phyloP scores from a whole-genome alignment of 2,797 vertebrate species.

The Microctenopoma steveboyesi region DNA sequence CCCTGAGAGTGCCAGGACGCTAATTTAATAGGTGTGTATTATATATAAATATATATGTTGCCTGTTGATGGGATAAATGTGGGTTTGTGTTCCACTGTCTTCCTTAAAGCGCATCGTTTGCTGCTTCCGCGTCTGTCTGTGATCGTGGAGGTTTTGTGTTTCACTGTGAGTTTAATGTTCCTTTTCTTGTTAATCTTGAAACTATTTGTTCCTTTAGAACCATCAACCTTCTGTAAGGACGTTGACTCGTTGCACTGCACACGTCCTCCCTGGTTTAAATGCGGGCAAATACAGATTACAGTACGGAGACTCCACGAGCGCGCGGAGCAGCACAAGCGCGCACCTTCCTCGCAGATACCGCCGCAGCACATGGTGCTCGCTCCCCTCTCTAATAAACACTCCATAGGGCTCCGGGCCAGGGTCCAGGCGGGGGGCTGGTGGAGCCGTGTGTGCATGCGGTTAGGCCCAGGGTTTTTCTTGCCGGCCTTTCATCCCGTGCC shows the following conservation, averaged over 20 bases:
- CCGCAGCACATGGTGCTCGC: neutral
- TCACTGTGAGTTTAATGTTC: neutral
- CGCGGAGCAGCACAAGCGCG: conserved; percentile 35
- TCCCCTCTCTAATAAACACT: conserved; percentile 84
- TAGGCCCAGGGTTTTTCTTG: conserved; percentile 76
- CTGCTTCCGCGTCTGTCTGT: conserved; percentile 17
- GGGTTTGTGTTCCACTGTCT: conserved; percentile 22
- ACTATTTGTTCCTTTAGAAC: conserved; percentile 13
- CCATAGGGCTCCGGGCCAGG: conserved; percentile 68
- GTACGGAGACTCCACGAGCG: conserved; percentile 5
- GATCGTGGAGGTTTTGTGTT: neutral
- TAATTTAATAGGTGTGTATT: conserved; percentile 54
- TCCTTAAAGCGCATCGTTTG: conserved; percentile 23
- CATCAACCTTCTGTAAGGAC: neutral
- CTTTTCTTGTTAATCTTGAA: neutral
- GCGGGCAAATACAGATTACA: neutral
- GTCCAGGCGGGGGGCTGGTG: conserved; percentile 79
- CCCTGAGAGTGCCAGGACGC: conserved; percentile 66
- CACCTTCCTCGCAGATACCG: conserved; percentile 33
- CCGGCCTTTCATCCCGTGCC: conserved; percentile 74
- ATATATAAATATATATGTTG: conserved; percentile 14
- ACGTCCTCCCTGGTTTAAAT: neutral
- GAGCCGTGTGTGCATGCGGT: conserved; percentile 73
- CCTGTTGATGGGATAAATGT: conserved; percentile 20
- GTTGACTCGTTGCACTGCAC: neutral